Conservation (phyloP, 2,797 vertebrate species). For the Galaxias olidus region DNA sequence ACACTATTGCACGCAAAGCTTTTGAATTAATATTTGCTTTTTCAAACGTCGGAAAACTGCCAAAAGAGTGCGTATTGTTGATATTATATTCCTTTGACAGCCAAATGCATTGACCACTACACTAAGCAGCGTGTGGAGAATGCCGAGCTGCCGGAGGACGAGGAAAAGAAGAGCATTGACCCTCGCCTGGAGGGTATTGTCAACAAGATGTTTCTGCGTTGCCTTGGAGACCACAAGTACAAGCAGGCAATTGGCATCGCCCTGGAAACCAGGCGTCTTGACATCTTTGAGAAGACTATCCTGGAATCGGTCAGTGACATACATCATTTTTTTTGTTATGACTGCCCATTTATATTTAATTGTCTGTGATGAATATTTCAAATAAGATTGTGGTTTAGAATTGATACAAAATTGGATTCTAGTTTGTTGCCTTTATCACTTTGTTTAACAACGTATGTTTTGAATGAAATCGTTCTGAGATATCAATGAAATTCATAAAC, state of each 20-base stretch:
- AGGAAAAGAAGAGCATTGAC: slow-evolving; percentile 92
- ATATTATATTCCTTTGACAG: slow-evolving; percentile 62
- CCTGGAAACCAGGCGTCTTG: slow-evolving; percentile 91
- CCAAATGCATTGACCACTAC: slow-evolving; percentile 98
- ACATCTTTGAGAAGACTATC: slow-evolving; percentile 97
- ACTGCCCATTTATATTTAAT: neutral
- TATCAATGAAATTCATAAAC: too few species aligned
- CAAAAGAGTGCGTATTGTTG: neutral
- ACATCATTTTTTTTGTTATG: neutral
- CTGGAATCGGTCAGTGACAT: slow-evolving; percentile 84
- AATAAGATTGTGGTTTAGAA: too few species aligned
- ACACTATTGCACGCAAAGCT: neutral
- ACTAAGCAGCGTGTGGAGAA: slow-evolving; percentile 98
- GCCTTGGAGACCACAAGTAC: slow-evolving; percentile 97
- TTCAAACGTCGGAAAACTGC: too few species aligned
- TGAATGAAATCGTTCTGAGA: too few species aligned
- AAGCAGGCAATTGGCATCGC: slow-evolving; percentile 98
- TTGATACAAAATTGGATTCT: too few species aligned
- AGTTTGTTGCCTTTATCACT: too few species aligned
- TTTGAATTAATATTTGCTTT: too few species aligned
- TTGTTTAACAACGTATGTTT: too few species aligned
- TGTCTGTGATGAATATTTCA: neutral
- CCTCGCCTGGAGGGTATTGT: slow-evolving; percentile 96
- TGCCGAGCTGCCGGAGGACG: slow-evolving; percentile 90
- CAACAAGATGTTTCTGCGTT: slow-evolving; percentile 98